Percentiles rank a stretch among this genome's conserved stretches.
Evolutionary conservation across 2,888 invertebrate species (phyloP).

Genomic region (Thera britannica): DNA sequence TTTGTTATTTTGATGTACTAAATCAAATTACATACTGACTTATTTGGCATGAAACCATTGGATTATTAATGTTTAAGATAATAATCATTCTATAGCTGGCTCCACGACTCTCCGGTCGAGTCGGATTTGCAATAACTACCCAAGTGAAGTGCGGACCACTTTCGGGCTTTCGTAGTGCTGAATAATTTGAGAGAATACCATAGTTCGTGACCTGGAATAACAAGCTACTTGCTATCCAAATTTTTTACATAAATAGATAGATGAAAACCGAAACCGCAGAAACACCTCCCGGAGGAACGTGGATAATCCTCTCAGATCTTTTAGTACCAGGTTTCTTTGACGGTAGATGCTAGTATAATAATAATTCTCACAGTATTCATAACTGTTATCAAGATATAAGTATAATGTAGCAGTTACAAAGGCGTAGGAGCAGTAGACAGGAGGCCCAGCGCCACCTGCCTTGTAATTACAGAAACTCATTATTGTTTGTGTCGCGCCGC

Average conservation of each 20-base stretch:
- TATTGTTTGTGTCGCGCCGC: conserved; percentile 21
- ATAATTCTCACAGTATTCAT: background rate
- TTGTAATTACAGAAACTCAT: conserved; percentile 28
- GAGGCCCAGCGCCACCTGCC: background rate
- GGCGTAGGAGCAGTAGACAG: background rate
- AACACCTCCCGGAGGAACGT: too few relatives aligned
- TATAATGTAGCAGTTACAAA: background rate
- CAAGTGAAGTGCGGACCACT: conserved; percentile 11
- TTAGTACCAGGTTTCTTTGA: too few relatives aligned
- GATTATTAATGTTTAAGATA: too few relatives aligned
- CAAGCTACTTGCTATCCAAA: too few relatives aligned
- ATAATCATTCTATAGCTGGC: background rate
- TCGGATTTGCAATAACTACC: conserved; percentile 9
- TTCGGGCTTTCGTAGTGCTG: background rate
- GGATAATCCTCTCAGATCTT: too few relatives aligned
- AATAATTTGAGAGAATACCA: background rate
- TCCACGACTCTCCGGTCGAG: background rate
- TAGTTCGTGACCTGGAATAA: too few relatives aligned
- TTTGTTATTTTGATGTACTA: too few relatives aligned
- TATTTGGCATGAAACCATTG: background rate
- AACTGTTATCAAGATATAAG: background rate
- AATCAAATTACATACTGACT: background rate
- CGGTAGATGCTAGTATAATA: too few relatives aligned
- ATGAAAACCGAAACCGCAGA: too few relatives aligned
- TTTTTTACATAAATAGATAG: too few relatives aligned